Percentiles rank a stretch among this genome's conserved stretches.
These are phyloP conservation scores for Thripadectes ignobilis DNA, from an alignment of 2,797 vertebrate genomes.

Conservation along the genomic window DNA sequence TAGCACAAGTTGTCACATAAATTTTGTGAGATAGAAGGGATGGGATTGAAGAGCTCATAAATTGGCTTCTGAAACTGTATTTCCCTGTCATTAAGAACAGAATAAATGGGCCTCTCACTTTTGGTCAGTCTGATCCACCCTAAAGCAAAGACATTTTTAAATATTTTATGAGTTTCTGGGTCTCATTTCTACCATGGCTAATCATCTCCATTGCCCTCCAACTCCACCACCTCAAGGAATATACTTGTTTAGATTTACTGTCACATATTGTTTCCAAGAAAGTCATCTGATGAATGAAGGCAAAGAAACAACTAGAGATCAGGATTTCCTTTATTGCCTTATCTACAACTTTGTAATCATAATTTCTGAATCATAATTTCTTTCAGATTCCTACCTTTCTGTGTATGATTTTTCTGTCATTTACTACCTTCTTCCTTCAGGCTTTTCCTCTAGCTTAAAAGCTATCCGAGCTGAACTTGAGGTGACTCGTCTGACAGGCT, in stretches of 20 bases:
- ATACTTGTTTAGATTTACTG: background rate
- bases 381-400: background rate
- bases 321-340: background rate
- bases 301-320: background rate
- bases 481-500: background rate
- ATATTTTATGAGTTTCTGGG: background rate
- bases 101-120: background rate
- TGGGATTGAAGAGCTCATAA: background rate
- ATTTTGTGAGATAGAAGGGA: background rate
- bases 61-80: background rate
- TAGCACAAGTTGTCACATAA: background rate
- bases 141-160: background rate
- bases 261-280: background rate
- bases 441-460: background rate
- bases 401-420: background rate
- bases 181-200: background rate
- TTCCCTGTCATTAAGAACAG: background rate
- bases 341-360: background rate
- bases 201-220: background rate
- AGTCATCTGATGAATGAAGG: background rate
- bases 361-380: background rate
- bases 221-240: background rate
- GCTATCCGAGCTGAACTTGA: background rate
- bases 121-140: accelerated
- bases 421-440: background rate